These are phyloP conservation scores for Oriolus oriolus DNA, from an alignment of 2,113 vertebrate genomes.

Conservation along the genomic window DNA sequence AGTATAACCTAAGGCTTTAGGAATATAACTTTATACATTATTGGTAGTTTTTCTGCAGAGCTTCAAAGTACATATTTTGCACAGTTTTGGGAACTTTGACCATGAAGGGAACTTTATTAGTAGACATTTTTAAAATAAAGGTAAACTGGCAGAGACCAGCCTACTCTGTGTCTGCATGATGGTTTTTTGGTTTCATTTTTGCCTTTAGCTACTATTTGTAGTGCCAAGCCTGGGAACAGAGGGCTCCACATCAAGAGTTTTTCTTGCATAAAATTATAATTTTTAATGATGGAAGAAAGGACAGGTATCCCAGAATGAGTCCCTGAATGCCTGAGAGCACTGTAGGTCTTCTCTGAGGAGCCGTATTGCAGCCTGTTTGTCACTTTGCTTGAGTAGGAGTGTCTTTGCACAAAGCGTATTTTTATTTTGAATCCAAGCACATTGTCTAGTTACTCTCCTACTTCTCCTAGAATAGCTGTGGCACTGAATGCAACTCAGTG, in stretches of 20 bases:
- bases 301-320: accelerated
- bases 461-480: not conserved
- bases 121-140: not conserved
- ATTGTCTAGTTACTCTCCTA: not conserved
- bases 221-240: not conserved
- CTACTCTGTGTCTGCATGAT: not conserved
- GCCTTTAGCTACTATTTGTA: not conserved
- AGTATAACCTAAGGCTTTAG: not conserved
- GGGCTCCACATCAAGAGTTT: not conserved
- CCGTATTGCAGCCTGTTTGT: not conserved
- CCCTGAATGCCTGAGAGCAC: not conserved
- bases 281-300: not conserved
- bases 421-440: not conserved
- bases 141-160: not conserved
- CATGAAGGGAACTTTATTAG: not conserved
- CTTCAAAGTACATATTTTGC: not conserved
- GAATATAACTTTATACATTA: not conserved
- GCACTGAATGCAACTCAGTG: not conserved
- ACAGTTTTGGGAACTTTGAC: not conserved
- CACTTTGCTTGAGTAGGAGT: not conserved
- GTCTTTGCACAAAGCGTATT: not conserved
- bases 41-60: not conserved
- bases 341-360: not conserved
- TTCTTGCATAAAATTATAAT: not conserved
- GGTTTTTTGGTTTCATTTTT: not conserved